Conservation (phyloP, 2,888 invertebrate genomes). For the Crioceris asparagi region DNA sequence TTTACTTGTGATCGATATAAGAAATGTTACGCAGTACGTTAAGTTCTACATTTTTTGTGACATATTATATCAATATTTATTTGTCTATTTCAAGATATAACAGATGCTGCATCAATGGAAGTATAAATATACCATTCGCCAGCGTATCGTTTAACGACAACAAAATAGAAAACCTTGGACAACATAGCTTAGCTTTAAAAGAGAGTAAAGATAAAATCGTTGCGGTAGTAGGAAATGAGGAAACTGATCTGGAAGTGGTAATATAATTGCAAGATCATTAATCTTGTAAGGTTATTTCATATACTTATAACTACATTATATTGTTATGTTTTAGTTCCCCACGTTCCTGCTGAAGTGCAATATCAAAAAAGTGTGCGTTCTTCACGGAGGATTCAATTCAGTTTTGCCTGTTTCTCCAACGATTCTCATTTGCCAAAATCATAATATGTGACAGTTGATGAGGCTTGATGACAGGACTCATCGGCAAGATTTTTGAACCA, state of each 20-base stretch:
- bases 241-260: slow-evolving; percentile 67
- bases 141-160: slow-evolving; percentile 61
- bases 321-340: slow-evolving; percentile 80
- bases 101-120: slow-evolving; percentile 66
- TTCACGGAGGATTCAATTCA: slow-evolving; percentile 82
- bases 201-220: slow-evolving; percentile 56
- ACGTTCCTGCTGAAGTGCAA: slow-evolving; percentile 70
- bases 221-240: slow-evolving; percentile 67
- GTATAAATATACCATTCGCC: slow-evolving; percentile 82
- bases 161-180: slow-evolving; percentile 59
- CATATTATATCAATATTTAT: neutral
- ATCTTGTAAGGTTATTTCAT: slow-evolving; percentile 2
- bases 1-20: slow-evolving; percentile 57
- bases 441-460: neutral
- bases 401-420: slow-evolving; percentile 57
- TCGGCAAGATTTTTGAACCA: too few species aligned
- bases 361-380: slow-evolving; percentile 68
- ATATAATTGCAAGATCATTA: slow-evolving; percentile 20
- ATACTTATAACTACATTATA: slow-evolving; percentile 2
- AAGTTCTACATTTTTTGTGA: neutral
- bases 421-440: slow-evolving; percentile 30
- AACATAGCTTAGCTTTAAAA: slow-evolving; percentile 49
- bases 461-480: too few species aligned
- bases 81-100: slow-evolving; percentile 48
- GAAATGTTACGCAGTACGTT: slow-evolving; percentile 51